Base-by-base conservation (phyloP, 2,888 invertebrate species). In the Prosapia bicincta region DNA sequence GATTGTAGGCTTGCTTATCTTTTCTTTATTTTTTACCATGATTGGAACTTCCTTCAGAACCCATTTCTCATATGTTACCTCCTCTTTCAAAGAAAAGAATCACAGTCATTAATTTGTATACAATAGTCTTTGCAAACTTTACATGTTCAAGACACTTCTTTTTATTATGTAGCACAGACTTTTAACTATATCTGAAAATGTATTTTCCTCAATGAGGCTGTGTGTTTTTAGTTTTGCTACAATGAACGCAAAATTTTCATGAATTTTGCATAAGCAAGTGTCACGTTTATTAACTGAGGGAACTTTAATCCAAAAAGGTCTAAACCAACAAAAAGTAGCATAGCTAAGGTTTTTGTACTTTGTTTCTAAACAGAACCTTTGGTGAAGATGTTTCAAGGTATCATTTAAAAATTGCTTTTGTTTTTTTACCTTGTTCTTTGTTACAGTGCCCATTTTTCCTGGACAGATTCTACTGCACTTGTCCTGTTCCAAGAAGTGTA, bases 241-340 rank as follows among this genome's bases (percentile, higher is more conserved):
- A n/a, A n/a, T n/a, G n/a, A n/a, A n/a, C n/a, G n/a, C n/a, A n/a
- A n/a, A n/a, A n/a, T n/a, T n/a, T n/a, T n/a, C n/a, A n/a, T n/a
- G n/a, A n/a, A n/a, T n/a, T n/a, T n/a, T n/a, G n/a, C n/a, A n/a
- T n/a, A n/a, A n/a, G n/a, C n/a, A n/a, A n/a, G n/a, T n/a, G n/a
- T n/a, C n/a, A n/a, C n/a, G n/a, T n/a, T n/a, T 38, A 32, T 28
- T 65, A 32, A 67, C 71, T 23, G 25, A n/a, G 10, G 71, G 71
- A 66, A 26, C 23, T 66, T n/a, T 75, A 10, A 75, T 65, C 75
- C 75, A 75, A 68, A 75, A 75, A 43, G 71, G 75, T 38, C 70
- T 43, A 26, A 54, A 69, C 24, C 66, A 13, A 32, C 72, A 72
- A 67, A 72, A 72, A 20, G 66, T 30, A 7, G 67, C 28, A 66